Evolutionary conservation across 2,797 vertebrate species (phyloP).

Genomic region (Microcaecilia unicolor): DNA sequence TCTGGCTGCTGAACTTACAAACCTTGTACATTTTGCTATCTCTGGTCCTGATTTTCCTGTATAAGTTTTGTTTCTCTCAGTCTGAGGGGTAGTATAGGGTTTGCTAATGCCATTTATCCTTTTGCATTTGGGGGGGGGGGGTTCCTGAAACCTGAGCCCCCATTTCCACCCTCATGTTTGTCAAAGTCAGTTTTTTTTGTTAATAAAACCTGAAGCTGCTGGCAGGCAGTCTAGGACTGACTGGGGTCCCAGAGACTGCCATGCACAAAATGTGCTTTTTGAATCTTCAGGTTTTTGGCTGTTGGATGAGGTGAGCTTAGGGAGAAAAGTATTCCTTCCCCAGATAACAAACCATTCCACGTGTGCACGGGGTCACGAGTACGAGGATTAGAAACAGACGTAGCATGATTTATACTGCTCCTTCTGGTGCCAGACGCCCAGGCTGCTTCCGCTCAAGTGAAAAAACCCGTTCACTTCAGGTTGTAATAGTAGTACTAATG

Average conservation of each 20-base stretch:
- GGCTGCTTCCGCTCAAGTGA: too few relatives aligned
- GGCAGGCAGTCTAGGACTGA: slow-evolving; percentile 37
- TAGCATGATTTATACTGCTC: slow-evolving; percentile 66
- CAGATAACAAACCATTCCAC: slow-evolving; percentile 63
- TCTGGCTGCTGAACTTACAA: too few relatives aligned
- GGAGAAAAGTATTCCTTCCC: slow-evolving; percentile 61
- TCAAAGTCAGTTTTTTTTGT: slow-evolving; percentile 41
- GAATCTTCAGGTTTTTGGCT: slow-evolving; percentile 64
- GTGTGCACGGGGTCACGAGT: slow-evolving; percentile 61
- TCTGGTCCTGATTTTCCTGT: too few relatives aligned
- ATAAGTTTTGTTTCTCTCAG: slow-evolving; percentile 11
- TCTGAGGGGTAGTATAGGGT: slow-evolving; percentile 36
- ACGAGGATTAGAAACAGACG: slow-evolving; percentile 69
- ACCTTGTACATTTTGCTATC: too few relatives aligned
- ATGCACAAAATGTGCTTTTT: slow-evolving; percentile 63
- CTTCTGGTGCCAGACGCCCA: slow-evolving; percentile 61
- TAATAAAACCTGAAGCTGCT: slow-evolving; percentile 37
- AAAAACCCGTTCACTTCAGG: too few relatives aligned
- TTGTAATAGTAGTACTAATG: too few relatives aligned
- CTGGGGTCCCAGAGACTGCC: slow-evolving; percentile 50
- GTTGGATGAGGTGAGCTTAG: slow-evolving; percentile 53
- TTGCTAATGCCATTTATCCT: slow-evolving; percentile 52
- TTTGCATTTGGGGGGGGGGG: slow-evolving; percentile 41
- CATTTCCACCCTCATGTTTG: slow-evolving; percentile 28
- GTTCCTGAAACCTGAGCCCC: slow-evolving; percentile 46